Percentiles rank a stretch among this genome's conserved stretches.
These are phyloP conservation scores for Scophthalmus maximus DNA, from an alignment of 2,113 vertebrate genomes.

Conservation along the genomic window DNA sequence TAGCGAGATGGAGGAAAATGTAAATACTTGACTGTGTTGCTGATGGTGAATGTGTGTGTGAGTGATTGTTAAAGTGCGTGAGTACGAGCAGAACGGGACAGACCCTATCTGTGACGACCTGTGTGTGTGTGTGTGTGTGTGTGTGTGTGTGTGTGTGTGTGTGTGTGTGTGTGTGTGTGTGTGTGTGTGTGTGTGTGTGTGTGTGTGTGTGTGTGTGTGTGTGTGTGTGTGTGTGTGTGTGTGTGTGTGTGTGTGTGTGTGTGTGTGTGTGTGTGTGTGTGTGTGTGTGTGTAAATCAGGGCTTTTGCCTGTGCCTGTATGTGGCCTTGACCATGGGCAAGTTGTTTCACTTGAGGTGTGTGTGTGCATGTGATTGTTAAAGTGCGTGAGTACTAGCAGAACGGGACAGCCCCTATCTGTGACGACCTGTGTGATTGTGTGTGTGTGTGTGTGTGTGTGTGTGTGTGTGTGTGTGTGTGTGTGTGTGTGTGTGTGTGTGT, in stretches of 20 bases:
- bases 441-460: slow-evolving; percentile 44
- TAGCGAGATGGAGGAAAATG: slow-evolving; percentile 25
- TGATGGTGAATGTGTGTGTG: too few species aligned
- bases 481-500: slow-evolving; percentile 3
- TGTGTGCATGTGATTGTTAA: slow-evolving; percentile 58
- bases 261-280: too few species aligned
- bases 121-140: slow-evolving; percentile 1
- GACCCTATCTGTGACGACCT: slow-evolving; percentile 4
- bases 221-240: slow-evolving; percentile 18
- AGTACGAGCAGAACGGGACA: too few species aligned
- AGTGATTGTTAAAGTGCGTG: too few species aligned
- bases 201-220: slow-evolving; percentile 10
- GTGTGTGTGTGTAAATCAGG: not conserved
- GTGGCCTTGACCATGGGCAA: slow-evolving; percentile 48
- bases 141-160: slow-evolving; percentile 29
- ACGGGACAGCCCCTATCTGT: slow-evolving; percentile 45
- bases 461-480: slow-evolving; percentile 10
- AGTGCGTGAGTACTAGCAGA: slow-evolving; percentile 32
- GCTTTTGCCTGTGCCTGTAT: too few species aligned
- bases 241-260: slow-evolving; percentile 18
- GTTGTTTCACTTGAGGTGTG: slow-evolving; percentile 28
- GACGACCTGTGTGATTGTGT: slow-evolving; percentile 16
- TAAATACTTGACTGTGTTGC: slow-evolving; percentile 19
- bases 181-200: too few species aligned
- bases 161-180: slow-evolving; percentile 33